phyloP scores from a whole-genome alignment of 2,113 vertebrate species.

The Macaca mulatta region DNA sequence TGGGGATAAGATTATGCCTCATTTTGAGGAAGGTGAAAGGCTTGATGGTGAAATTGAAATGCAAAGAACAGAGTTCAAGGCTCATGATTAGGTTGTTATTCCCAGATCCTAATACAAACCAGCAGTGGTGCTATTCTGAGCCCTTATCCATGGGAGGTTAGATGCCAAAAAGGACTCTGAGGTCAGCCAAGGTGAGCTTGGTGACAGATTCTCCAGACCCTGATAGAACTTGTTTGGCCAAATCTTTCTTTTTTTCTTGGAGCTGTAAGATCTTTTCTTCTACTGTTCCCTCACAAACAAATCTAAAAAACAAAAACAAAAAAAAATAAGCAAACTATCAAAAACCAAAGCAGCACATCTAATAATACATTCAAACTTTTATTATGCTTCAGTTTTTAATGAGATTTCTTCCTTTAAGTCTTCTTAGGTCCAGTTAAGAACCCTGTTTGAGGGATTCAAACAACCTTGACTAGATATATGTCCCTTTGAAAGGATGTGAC shows the following conservation, averaged over 20 bases:
- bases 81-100: background rate
- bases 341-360: background rate
- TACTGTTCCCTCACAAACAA: constrained; percentile 94
- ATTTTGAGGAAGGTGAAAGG: background rate
- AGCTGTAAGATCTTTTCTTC: constrained; percentile 96
- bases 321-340: background rate
- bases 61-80: background rate
- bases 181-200: constrained; percentile 94
- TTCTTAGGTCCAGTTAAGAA: background rate
- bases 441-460: background rate
- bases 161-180: constrained; percentile 92
- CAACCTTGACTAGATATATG: background rate
- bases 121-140: background rate
- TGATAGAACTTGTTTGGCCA: constrained; percentile 94
- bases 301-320: constrained; percentile 83
- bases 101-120: background rate
- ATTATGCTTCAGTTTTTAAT: background rate
- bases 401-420: background rate
- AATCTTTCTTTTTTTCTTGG: constrained; percentile 93
- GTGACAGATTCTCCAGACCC: constrained; percentile 88
- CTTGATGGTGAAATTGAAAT: background rate
- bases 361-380: background rate
- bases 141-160: constrained; percentile 40
- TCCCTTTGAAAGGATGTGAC: background rate
- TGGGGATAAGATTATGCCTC: background rate